Evolutionary conservation across 2,797 vertebrate species (phyloP).

Genomic region (Furcifer pardalis): DNA sequence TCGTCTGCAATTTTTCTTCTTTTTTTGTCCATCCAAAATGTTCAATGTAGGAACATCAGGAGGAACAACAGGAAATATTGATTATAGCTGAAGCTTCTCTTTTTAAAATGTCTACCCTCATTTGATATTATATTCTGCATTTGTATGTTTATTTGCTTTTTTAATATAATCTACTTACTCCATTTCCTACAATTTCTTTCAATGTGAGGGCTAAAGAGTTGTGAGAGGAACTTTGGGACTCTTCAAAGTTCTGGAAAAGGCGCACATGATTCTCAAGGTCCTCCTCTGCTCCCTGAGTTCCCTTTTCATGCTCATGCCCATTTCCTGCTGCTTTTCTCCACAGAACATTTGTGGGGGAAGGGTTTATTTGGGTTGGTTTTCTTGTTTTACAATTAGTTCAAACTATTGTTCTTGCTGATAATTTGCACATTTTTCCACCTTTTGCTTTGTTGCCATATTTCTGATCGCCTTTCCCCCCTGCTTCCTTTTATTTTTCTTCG

Average conservation of each 20-base stretch:
- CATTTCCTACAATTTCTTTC: neutral
- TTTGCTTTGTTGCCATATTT: slow-evolving; percentile 81
- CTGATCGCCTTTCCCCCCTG: slow-evolving; percentile 80
- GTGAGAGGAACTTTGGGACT: neutral
- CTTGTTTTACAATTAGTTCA: slow-evolving; percentile 49
- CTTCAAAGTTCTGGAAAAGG: neutral
- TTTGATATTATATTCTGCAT: neutral
- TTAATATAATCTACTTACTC: neutral
- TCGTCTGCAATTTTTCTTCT: neutral
- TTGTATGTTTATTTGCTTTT: neutral
- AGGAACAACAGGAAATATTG: neutral
- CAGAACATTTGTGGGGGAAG: slow-evolving; percentile 63
- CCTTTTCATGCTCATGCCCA: slow-evolving; percentile 56
- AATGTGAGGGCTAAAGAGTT: neutral
- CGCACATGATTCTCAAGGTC: rapidly evolving
- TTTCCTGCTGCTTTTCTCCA: slow-evolving; percentile 65
- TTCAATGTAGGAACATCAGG: neutral
- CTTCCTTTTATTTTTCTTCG: slow-evolving; percentile 75
- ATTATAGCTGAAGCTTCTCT: neutral
- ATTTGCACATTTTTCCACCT: slow-evolving; percentile 67
- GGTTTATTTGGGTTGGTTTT: slow-evolving; percentile 39
- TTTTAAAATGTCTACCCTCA: neutral
- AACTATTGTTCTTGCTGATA: slow-evolving; percentile 71
- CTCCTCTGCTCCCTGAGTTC: slow-evolving; percentile 37
- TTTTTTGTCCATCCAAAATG: neutral